Percentiles rank a stretch among this genome's conserved stretches.
Evolutionary conservation across 2,888 invertebrate species (phyloP).

Genomic region (Limnephilus auricula): DNA sequence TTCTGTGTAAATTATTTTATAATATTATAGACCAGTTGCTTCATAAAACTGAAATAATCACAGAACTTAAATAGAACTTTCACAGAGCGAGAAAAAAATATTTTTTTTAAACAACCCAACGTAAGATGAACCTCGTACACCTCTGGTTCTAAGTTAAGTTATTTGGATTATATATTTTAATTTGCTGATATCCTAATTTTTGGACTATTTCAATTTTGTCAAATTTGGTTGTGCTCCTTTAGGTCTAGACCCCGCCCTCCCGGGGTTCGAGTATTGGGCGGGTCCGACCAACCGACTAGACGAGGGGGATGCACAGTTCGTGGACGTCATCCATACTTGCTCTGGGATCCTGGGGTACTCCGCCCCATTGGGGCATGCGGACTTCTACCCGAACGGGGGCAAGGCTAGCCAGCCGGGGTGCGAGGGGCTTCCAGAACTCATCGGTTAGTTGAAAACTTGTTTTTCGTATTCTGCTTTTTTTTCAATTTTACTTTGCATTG

Average conservation of each 20-base stretch:
- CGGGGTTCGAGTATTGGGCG: constrained; percentile 77
- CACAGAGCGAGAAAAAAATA: no score
- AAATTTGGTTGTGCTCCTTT: not conserved
- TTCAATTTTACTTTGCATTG: no score
- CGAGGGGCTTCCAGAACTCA: constrained; percentile 72
- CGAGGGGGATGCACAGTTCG: constrained; percentile 82
- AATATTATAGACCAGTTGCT: no score
- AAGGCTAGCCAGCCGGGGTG: constrained; percentile 84
- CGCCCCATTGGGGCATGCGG: constrained; percentile 82
- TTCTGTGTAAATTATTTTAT: no score
- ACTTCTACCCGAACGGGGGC: constrained; percentile 88
- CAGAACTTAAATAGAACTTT: no score
- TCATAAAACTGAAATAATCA: no score
- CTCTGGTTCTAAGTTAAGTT: no score
- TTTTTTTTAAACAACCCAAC: no score
- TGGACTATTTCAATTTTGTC: not conserved
- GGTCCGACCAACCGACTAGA: constrained; percentile 76
- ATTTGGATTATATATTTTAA: no score
- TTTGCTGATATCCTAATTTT: not conserved
- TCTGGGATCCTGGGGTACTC: constrained; percentile 81
- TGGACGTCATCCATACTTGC: constrained; percentile 86
- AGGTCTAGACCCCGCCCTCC: constrained; percentile 84
- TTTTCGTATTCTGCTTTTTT: not conserved
- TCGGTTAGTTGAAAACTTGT: constrained; percentile 68
- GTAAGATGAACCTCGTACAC: no score